phyloP scores from a whole-genome alignment of 2,113 vertebrate genomes.

The Grammomys surdaster region DNA sequence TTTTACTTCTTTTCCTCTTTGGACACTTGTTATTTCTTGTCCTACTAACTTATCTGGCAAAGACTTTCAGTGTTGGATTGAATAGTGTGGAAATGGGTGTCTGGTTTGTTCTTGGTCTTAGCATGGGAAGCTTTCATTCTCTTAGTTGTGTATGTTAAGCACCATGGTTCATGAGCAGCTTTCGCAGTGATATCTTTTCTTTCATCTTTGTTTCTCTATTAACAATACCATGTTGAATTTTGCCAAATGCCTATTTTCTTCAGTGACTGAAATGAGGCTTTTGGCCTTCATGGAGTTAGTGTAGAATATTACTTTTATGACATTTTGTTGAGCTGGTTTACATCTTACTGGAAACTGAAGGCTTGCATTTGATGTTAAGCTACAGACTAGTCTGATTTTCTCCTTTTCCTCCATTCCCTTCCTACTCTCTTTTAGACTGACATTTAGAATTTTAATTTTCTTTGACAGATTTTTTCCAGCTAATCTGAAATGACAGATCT shows the following conservation, averaged over 20 bases:
- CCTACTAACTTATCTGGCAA: background rate
- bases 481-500: background rate
- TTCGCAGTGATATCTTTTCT: background rate
- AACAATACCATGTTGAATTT: background rate
- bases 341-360: background rate
- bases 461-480: background rate
- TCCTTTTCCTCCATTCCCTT: background rate
- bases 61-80: background rate
- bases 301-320: background rate
- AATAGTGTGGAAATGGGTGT: background rate
- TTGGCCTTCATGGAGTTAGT: background rate
- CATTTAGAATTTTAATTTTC: background rate
- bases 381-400: background rate
- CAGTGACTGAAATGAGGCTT: background rate
- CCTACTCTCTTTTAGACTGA: background rate
- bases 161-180: background rate
- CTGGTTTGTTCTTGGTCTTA: background rate
- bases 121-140: background rate
- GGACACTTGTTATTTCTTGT: background rate
- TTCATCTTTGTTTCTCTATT: background rate
- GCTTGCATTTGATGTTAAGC: background rate
- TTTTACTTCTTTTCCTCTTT: background rate
- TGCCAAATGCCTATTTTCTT: background rate
- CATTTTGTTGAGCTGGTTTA: background rate
- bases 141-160: background rate